These are phyloP conservation scores for Rhamphomyia laevipes DNA, from an alignment of 2,888 invertebrate genomes.

Conservation along the genomic window DNA sequence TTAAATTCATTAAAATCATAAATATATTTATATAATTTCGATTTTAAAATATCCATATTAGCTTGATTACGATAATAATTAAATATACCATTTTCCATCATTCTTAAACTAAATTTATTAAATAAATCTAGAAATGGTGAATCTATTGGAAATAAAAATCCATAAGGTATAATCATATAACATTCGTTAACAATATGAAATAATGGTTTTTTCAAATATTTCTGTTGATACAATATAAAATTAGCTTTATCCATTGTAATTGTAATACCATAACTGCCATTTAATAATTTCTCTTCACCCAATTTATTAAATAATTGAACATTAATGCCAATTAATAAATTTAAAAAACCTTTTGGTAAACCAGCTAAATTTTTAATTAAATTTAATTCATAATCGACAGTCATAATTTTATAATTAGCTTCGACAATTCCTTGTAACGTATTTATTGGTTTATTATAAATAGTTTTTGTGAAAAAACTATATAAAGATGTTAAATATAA, in stretches of 20 bases:
- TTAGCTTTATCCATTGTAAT: constrained; percentile 18
- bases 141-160: constrained; percentile 20
- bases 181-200: constrained; percentile 18
- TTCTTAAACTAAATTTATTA: constrained; percentile 19
- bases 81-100: constrained; percentile 14
- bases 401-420: constrained; percentile 13
- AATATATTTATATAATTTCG: no score
- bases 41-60: no score
- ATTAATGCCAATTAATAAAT: constrained; percentile 14
- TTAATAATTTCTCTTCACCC: constrained; percentile 5
- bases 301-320: constrained; percentile 9
- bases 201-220: constrained; percentile 16
- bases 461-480: constrained; percentile 21
- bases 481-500: constrained; percentile 21
- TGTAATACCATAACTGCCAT: constrained; percentile 14
- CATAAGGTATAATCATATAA: constrained; percentile 18
- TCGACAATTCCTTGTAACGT: constrained; percentile 16
- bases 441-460: constrained; percentile 16
- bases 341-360: constrained; percentile 16
- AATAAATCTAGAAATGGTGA: constrained; percentile 20
- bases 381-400: constrained; percentile 18
- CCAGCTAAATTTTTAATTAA: constrained; percentile 17
- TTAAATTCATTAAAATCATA: no score
- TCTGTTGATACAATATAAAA: constrained; percentile 20
- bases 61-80: neutral